These are phyloP conservation scores for Oegoconia quadripuncta DNA, from an alignment of 2,888 invertebrate genomes.

Conservation along the genomic window DNA sequence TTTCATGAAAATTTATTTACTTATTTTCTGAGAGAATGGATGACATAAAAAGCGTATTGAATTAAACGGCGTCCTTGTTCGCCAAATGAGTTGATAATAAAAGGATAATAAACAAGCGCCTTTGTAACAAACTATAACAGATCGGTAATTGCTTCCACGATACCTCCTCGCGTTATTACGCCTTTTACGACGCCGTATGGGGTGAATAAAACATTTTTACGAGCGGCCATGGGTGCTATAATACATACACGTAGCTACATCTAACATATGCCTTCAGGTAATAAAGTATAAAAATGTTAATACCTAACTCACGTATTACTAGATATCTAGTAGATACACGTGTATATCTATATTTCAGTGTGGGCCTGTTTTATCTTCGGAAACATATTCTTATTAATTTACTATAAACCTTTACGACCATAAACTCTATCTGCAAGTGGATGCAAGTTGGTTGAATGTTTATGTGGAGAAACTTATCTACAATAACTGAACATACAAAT, in stretches of 20 bases:
- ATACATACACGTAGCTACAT: slow-evolving; percentile 45
- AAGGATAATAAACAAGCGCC: slow-evolving; percentile 77
- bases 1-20: slow-evolving; percentile 25
- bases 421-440: too few species aligned
- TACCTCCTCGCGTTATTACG: slow-evolving; percentile 78
- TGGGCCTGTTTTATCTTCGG: too few species aligned
- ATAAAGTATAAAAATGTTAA: slow-evolving; percentile 43
- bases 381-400: too few species aligned
- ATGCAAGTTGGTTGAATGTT: too few species aligned
- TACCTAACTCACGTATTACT: too few species aligned
- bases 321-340: too few species aligned
- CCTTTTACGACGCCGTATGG: slow-evolving; percentile 79
- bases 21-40: slow-evolving; percentile 24
- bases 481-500: too few species aligned
- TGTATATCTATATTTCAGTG: too few species aligned
- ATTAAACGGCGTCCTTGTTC: slow-evolving; percentile 72
- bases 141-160: slow-evolving; percentile 79
- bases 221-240: slow-evolving; percentile 75
- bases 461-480: too few species aligned
- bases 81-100: slow-evolving; percentile 76
- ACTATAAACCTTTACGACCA: too few species aligned
- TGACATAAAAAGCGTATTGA: slow-evolving; percentile 57
- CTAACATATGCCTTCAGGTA: slow-evolving; percentile 43
- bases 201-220: slow-evolving; percentile 80
- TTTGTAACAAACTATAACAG: slow-evolving; percentile 80